Evolutionary conservation across 2,113 vertebrate genomes (phyloP).

Genomic region (Corythornis madagascariensis): DNA sequence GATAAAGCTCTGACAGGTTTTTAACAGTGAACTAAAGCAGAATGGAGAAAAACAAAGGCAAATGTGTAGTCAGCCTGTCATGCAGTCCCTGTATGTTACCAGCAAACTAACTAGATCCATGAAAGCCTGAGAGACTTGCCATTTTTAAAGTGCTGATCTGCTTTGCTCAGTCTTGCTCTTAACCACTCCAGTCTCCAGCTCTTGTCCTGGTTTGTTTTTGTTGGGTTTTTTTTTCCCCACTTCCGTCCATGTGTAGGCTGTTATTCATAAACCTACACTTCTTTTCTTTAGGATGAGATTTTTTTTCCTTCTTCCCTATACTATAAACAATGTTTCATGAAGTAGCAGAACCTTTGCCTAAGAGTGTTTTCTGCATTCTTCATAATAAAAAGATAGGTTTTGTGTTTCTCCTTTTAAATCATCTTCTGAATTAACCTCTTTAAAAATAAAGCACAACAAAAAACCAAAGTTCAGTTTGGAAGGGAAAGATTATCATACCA

Average conservation of each 20-base stretch:
- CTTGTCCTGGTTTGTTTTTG: neutral
- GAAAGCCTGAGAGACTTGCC: neutral
- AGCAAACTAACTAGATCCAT: neutral
- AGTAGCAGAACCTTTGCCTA: neutral
- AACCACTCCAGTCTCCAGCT: neutral
- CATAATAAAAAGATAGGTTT: neutral
- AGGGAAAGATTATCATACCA: conserved; percentile 30
- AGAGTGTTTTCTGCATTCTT: neutral
- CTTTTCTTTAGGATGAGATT: neutral
- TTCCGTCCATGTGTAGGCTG: neutral
- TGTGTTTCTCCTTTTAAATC: neutral
- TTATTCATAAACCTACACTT: neutral
- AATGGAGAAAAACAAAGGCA: neutral
- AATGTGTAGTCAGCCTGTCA: neutral
- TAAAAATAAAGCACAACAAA: neutral
- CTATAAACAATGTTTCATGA: conserved; percentile 19
- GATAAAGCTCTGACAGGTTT: conserved; percentile 31
- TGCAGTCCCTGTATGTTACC: neutral
- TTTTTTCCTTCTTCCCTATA: neutral
- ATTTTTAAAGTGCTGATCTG: neutral
- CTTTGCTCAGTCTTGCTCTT: neutral
- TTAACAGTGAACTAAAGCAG: conserved; percentile 41
- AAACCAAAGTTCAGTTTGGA: neutral
- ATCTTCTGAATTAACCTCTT: neutral
- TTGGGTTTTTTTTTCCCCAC: neutral